These are phyloP conservation scores for Cavia aperea DNA, from an alignment of 2,113 vertebrate genomes.

Conservation along the genomic window DNA sequence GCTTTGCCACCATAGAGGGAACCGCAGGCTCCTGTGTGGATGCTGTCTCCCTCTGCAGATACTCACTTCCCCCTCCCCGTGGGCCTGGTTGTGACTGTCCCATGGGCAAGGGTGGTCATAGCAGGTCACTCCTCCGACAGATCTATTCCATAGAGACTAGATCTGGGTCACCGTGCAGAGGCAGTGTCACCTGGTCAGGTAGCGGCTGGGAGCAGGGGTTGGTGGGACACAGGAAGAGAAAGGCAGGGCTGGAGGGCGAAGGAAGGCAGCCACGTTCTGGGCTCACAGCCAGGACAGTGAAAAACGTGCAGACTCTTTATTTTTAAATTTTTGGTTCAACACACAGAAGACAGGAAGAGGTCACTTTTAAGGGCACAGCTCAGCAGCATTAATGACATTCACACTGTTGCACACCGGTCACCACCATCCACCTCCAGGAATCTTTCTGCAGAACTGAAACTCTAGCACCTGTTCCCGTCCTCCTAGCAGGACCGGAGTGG, in stretches of 20 bases:
- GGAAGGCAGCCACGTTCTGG: background rate
- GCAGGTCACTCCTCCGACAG: background rate
- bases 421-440: background rate
- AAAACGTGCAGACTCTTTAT: background rate
- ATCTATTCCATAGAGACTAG: rapidly evolving
- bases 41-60: background rate
- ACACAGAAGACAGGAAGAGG: background rate
- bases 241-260: background rate
- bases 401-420: rapidly evolving
- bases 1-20: background rate
- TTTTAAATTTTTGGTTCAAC: background rate
- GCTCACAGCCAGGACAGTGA: background rate
- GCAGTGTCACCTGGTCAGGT: background rate
- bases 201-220: too few species aligned
- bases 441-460: background rate
- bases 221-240: rapidly evolving
- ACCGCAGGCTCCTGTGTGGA: background rate
- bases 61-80: background rate
- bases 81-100: rapidly evolving
- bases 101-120: background rate
- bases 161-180: background rate
- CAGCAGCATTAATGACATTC: background rate
- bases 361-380: background rate
- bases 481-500: background rate
- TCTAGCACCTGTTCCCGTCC: background rate